Percentiles rank a stretch among this genome's conserved stretches.
Evolutionary conservation across 2,888 invertebrate species (phyloP).

Genomic region (Hydrotaea diabolus): DNA sequence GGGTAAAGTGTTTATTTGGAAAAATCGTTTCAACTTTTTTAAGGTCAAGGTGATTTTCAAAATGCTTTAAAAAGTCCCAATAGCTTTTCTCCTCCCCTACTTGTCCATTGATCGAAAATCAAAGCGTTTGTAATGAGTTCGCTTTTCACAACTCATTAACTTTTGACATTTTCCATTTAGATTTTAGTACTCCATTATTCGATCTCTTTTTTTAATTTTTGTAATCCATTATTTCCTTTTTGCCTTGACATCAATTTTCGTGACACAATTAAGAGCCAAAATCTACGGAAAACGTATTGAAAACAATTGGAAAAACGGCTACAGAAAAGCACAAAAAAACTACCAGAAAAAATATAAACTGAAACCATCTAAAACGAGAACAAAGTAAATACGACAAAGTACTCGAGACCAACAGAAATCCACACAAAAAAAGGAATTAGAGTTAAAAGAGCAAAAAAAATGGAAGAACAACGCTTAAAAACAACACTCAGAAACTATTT

Average conservation of each 20-base stretch:
- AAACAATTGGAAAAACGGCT: constrained; percentile 38
- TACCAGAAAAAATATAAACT: neutral
- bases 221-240: constrained; percentile 23
- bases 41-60: constrained; percentile 20
- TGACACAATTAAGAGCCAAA: constrained; percentile 8
- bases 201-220: too few species aligned
- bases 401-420: neutral
- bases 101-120: neutral
- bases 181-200: neutral
- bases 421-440: neutral
- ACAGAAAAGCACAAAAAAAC: too few species aligned
- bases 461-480: neutral
- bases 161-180: constrained; percentile 9
- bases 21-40: neutral
- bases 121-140: constrained; percentile 17
- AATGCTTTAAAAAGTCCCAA: neutral
- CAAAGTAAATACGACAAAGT: neutral
- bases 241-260: constrained; percentile 33
- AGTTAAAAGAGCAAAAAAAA: constrained; percentile 21
- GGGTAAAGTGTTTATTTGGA: too few species aligned
- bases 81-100: neutral
- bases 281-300: constrained; percentile 4
- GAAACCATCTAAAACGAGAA: neutral
- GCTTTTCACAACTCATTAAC: constrained; percentile 30
- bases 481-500: constrained; percentile 49